These are phyloP conservation scores for Pseudochirops cupreus DNA, from an alignment of 2,797 vertebrate genomes.

Conservation along the genomic window DNA sequence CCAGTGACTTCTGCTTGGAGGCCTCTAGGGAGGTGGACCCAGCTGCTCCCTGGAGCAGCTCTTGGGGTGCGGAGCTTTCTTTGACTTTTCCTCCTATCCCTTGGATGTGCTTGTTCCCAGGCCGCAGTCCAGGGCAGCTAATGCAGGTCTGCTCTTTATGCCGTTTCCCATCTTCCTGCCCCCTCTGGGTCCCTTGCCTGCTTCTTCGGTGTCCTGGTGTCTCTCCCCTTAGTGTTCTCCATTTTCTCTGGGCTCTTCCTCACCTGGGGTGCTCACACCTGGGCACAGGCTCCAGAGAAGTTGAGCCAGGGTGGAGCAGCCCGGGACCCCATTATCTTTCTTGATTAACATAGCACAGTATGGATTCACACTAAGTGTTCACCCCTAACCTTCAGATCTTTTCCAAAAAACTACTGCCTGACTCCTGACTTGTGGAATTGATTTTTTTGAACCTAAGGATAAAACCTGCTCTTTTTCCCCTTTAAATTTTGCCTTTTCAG, in stretches of 20 bases:
- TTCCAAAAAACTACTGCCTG: not conserved
- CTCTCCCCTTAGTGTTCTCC: too few relatives aligned
- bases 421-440: not conserved
- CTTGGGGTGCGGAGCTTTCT: too few relatives aligned
- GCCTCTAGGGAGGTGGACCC: too few relatives aligned
- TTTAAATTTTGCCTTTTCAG: not conserved
- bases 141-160: not conserved
- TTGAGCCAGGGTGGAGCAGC: not conserved
- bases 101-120: too few relatives aligned
- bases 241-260: too few relatives aligned
- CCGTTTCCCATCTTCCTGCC: too few relatives aligned
- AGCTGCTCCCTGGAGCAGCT: too few relatives aligned
- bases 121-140: not conserved
- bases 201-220: too few relatives aligned
- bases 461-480: not conserved
- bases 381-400: not conserved
- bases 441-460: not conserved
- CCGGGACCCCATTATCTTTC: not conserved
- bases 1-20: too few relatives aligned
- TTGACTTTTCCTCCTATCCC: too few relatives aligned
- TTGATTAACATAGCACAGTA: not conserved
- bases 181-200: not conserved
- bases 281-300: too few relatives aligned
- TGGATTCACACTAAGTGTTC: not conserved
- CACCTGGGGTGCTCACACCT: not conserved